Evolutionary conservation across 2,797 vertebrate genomes (phyloP), one percentile per base, ranked within the genome.

Genomic region (Takifugu ocellatus): DNA sequence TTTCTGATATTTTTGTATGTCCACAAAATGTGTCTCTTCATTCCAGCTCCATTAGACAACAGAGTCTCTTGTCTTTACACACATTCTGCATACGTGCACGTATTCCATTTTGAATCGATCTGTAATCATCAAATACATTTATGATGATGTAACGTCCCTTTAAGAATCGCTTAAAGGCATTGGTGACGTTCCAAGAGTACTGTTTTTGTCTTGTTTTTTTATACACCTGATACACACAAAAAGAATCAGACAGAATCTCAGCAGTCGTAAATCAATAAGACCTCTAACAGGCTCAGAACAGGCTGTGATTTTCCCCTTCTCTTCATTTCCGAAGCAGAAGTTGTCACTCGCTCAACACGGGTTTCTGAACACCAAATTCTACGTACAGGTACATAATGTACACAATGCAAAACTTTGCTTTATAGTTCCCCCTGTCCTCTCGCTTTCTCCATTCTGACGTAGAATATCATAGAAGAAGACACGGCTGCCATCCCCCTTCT

Each of bases 91-190:
- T 74, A 60, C 66, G 72, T 31, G 9, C 25, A 15, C 10, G 36
- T 12, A 33, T 33, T 49, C 48, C 26, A 49, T 74, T 78, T 72
- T 50, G 63, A 84, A 78, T 85, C 66, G 68, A 76, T 68, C 72
- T 26, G 49, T 55, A 59, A 71, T 83, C 64, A 68, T 78, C 63
- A 80, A 87, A 84, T 75, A 75, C 67, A 78, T 76, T 44, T 63
- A 71, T 71, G 73, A 86, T 77, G 77, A 66, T 79, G 78, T 68
- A 63, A 69, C 74, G 74, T 84, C 83, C 89, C 86, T 90, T 90
- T 88, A 91, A 88, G 85, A 84, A 86, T 82, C 70, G 78, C 84
- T 86, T 89, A 87, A 91, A 91, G 90, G 88, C 90, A 85, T 87
- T 61, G 87, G 88, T 89, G 88, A 89, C 65, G 74, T 79, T 87